Conservation (phyloP, 2,888 invertebrate genomes). For the Clusia tigrina region DNA sequence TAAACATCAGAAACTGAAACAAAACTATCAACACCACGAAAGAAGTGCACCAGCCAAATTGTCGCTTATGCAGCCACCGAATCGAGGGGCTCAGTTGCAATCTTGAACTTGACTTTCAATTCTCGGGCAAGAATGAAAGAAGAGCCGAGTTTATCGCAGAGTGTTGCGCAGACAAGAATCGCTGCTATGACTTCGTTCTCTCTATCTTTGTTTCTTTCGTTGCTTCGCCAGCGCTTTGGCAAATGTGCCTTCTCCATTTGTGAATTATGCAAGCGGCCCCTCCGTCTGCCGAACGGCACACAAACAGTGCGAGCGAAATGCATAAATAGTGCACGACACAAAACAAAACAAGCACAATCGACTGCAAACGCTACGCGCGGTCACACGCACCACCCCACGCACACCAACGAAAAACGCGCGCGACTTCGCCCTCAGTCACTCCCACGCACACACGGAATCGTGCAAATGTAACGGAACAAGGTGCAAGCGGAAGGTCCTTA, state of each 20-base stretch:
- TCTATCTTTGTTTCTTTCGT: too few relatives aligned
- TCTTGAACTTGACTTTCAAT: slow-evolving; percentile 33
- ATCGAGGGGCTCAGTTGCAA: not conserved
- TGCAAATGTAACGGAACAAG: not conserved
- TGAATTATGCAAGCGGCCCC: slow-evolving; percentile 21
- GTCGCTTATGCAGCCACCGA: too few relatives aligned
- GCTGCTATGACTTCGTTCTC: not conserved
- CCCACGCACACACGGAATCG: too few relatives aligned
- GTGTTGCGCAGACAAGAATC: not conserved
- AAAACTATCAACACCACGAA: not conserved
- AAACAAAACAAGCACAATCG: slow-evolving; percentile 36
- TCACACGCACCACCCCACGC: slow-evolving; percentile 29
- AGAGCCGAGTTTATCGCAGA: not conserved
- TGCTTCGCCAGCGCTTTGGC: not conserved
- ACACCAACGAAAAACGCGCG: slow-evolving; percentile 30
- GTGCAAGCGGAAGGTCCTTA: slow-evolving; percentile 10
- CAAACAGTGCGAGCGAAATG: slow-evolving; percentile 33
- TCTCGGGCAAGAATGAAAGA: not conserved
- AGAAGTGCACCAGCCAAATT: too few relatives aligned
- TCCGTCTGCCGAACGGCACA: not conserved
- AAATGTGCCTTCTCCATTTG: not conserved
- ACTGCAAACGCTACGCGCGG: slow-evolving; percentile 25
- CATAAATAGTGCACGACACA: slow-evolving; percentile 47
- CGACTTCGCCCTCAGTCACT: too few relatives aligned
- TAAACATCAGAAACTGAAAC: too few relatives aligned